Evolutionary conservation across 2,888 invertebrate species (phyloP).

Genomic region (Drosophila aldrichi): DNA sequence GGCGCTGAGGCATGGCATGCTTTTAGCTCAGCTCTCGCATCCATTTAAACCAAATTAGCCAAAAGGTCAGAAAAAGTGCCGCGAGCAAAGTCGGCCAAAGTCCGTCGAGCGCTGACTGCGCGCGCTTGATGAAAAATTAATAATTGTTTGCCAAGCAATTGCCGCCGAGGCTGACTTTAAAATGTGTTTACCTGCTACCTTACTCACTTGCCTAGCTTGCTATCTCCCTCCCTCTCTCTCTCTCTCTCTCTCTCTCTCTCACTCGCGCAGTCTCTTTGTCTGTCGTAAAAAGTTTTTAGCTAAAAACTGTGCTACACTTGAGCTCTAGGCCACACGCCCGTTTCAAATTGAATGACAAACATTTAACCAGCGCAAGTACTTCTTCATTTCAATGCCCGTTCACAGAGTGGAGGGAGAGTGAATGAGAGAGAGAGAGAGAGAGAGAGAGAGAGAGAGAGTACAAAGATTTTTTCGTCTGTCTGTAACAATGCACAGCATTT

Average conservation of each 20-base stretch:
- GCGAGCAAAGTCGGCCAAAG: slow-evolving; percentile 5
- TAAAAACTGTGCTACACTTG: slow-evolving; percentile 6
- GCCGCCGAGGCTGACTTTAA: slow-evolving; percentile 40
- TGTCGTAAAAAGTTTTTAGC: slow-evolving; percentile 1
- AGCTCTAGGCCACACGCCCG: slow-evolving; percentile 16
- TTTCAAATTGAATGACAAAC: slow-evolving; percentile 67
- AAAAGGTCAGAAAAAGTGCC: slow-evolving; percentile 60
- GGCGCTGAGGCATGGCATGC: slow-evolving; percentile 50
- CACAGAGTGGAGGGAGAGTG: background rate
- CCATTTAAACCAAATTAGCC: slow-evolving; percentile 75
- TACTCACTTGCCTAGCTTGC: background rate
- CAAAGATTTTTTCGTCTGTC: too few relatives aligned
- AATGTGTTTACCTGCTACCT: slow-evolving; percentile 48
- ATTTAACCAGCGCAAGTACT: slow-evolving; percentile 37
- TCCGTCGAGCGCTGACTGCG: slow-evolving; percentile 8
- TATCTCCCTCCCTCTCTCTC: background rate
- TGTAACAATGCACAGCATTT: too few relatives aligned
- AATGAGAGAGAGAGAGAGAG: too few relatives aligned
- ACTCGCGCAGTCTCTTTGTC: background rate
- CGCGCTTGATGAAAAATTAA: slow-evolving; percentile 66
- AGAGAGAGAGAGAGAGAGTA: too few relatives aligned
- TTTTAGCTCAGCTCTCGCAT: slow-evolving; percentile 48
- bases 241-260: background rate
- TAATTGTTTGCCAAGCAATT: slow-evolving; percentile 72
- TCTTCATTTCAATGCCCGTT: slow-evolving; percentile 18